A percentile compares a stretch with the other conserved stretches of the same genome.
These are phyloP conservation scores for Dysidea cf. avara DNA, from an alignment of 37 sponge, comb jelly and placozoan genomes.

Conservation along the genomic window DNA sequence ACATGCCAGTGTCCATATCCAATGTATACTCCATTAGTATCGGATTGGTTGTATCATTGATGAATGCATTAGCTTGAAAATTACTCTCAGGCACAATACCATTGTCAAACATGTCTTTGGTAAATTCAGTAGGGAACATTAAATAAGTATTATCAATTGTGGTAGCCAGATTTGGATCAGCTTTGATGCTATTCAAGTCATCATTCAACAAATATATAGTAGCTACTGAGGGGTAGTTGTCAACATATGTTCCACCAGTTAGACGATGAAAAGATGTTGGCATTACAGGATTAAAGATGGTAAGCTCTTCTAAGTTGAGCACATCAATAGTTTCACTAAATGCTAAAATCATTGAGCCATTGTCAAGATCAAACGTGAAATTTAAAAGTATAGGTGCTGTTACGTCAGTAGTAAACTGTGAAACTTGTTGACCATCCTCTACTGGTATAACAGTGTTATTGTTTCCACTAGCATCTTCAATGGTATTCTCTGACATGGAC, in stretches of 20 bases:
- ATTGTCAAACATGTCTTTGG: slow-evolving; percentile 65
- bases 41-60: slow-evolving; percentile 68
- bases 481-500: slow-evolving; percentile 19
- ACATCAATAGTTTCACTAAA: slow-evolving; percentile 85
- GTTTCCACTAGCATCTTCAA: slow-evolving; percentile 62
- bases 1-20: slow-evolving; percentile 66
- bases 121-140: slow-evolving; percentile 44
- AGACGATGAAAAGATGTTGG: slow-evolving; percentile 19
- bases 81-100: slow-evolving; percentile 28
- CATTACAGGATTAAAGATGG: slow-evolving; percentile 12
- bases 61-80: slow-evolving; percentile 44
- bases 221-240: slow-evolving; percentile 12
- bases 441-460: slow-evolving; percentile 15
- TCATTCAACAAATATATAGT: slow-evolving; percentile 26
- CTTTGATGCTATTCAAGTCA: slow-evolving; percentile 75
- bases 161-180: slow-evolving; percentile 31
- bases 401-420: slow-evolving; percentile 43
- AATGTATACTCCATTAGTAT: slow-evolving; percentile 59
- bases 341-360: slow-evolving; percentile 51
- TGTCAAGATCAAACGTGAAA: slow-evolving; percentile 71
- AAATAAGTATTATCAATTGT: slow-evolving; percentile 37
- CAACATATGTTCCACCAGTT: slow-evolving; percentile 26
- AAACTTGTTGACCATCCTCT: slow-evolving; percentile 26
- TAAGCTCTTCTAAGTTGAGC: slow-evolving; percentile 20
- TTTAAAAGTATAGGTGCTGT: slow-evolving; percentile 50